Base-by-base conservation (phyloP, 2,113 vertebrate species). In the Hypomesus transpacificus region DNA sequence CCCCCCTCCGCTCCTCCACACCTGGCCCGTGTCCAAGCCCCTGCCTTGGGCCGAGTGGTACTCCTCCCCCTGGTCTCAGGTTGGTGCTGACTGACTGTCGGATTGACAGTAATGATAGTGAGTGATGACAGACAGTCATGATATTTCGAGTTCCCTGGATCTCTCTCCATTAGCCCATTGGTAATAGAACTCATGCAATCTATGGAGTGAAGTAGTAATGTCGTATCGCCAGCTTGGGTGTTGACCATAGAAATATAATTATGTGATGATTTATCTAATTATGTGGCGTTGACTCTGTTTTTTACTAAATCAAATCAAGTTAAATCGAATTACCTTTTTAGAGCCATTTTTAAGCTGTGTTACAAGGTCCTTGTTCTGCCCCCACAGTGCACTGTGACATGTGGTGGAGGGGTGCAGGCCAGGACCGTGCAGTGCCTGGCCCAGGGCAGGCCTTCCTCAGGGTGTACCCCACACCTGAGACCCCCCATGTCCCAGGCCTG, bases 41-140 rank as follows among this genome's bases (percentile, higher is more conserved):
- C 80, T n/a, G 17, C 51, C 13, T 34, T 59, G 26, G 57, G 84
- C 91, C 13, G 75, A 88, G 70, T 96, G 95, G 95, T 89, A 91
- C 61, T 78, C 90, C 2, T 93, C 92, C 1, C 84, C 93, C 57
- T 96, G 95, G 95, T 94, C 94, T 76, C 93, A 94, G 93, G 95
- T 94, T 85, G 18, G 61, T 70, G 14, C 18, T 14, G n/a, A n/a
- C 16, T 46, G 39, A 46, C 57, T 13, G 18, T 13, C 20, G 1
- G 57, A 21, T 20, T 21, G 21, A 59, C 20, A n/a, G 18, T 13
- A 21, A 9, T 14, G 57, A 22, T 59, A 13, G 57, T 59, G 57
- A 20, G 63, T 39, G 31, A 11, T 52, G 14, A 34, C 39, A 46
- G 39, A 46, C 39, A 9, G 39, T 46, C 39, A 46, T 46, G 39